Conservation (phyloP, 2,888 invertebrate species). For the Nomada flava region DNA sequence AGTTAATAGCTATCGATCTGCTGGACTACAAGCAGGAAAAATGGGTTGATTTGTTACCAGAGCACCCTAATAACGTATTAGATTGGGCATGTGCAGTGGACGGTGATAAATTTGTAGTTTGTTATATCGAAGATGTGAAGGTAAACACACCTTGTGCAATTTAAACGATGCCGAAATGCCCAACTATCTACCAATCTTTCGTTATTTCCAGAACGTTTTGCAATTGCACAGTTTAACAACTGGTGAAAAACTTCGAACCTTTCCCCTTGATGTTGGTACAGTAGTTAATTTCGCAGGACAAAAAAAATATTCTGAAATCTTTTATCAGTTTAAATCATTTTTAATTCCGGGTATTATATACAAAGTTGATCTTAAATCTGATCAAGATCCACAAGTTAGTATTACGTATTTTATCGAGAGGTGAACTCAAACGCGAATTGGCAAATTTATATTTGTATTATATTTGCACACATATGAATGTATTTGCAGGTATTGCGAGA, state of each 20-base stretch:
- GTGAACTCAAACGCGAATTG: neutral
- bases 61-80: constrained; percentile 94
- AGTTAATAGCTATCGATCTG: constrained; percentile 93
- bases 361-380: constrained; percentile 91
- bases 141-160: constrained; percentile 84
- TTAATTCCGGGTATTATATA: constrained; percentile 95
- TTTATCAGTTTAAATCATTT: constrained; percentile 97
- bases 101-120: constrained; percentile 93
- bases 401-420: constrained; percentile 14
- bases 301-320: constrained; percentile 94
- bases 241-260: constrained; percentile 90
- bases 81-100: constrained; percentile 95
- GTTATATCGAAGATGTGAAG: constrained; percentile 97
- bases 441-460: neutral
- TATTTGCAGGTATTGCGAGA: constrained; percentile 90
- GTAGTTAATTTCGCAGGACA: constrained; percentile 94
- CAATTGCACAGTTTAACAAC: constrained; percentile 91
- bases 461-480: constrained; percentile 32
- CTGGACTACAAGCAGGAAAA: constrained; percentile 89
- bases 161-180: neutral
- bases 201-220: constrained; percentile 89
- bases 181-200: neutral
- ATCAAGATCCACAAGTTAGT: constrained; percentile 83
- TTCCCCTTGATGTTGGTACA: constrained; percentile 94
- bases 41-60: constrained; percentile 93